A percentile compares a stretch with the other conserved stretches of the same genome.
phyloP scores from a whole-genome alignment of 2,797 vertebrate species.

The Leptoclinus maculatus region DNA sequence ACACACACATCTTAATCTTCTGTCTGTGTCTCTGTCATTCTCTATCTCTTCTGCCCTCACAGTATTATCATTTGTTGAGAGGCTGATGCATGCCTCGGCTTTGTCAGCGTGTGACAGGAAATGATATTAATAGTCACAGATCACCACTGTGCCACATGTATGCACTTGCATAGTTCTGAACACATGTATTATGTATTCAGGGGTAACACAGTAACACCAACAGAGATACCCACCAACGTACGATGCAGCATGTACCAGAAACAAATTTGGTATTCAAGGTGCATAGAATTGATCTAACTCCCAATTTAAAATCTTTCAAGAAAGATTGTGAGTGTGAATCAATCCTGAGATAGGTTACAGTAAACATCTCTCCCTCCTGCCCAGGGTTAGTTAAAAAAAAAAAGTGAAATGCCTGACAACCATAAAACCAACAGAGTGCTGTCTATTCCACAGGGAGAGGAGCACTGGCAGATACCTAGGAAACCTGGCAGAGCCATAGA shows the following conservation, averaged over 20 bases:
- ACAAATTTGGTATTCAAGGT: background rate
- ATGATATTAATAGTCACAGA: slow-evolving; percentile 64
- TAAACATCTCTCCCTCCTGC: slow-evolving; percentile 10
- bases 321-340: background rate
- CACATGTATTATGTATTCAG: background rate
- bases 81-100: slow-evolving; percentile 32
- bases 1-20: slow-evolving; percentile 4
- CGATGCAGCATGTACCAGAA: background rate
- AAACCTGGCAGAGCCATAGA: slow-evolving; percentile 30
- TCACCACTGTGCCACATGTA: slow-evolving; percentile 23
- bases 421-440: slow-evolving; percentile 40
- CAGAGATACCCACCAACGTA: background rate
- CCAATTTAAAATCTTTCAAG: background rate
- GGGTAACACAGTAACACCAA: background rate
- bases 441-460: background rate
- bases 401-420: slow-evolving; percentile 25
- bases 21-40: slow-evolving; percentile 5
- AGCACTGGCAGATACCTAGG: slow-evolving; percentile 30
- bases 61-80: slow-evolving; percentile 46
- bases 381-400: background rate
- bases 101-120: slow-evolving; percentile 42
- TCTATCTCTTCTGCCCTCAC: slow-evolving; percentile 19
- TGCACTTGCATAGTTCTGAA: slow-evolving; percentile 16
- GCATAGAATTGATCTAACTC: background rate
- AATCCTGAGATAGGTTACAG: background rate